Evolutionary conservation across 2,113 vertebrate species (phyloP), one percentile per base, ranked within the genome.

Genomic region (Scomber japonicus): DNA sequence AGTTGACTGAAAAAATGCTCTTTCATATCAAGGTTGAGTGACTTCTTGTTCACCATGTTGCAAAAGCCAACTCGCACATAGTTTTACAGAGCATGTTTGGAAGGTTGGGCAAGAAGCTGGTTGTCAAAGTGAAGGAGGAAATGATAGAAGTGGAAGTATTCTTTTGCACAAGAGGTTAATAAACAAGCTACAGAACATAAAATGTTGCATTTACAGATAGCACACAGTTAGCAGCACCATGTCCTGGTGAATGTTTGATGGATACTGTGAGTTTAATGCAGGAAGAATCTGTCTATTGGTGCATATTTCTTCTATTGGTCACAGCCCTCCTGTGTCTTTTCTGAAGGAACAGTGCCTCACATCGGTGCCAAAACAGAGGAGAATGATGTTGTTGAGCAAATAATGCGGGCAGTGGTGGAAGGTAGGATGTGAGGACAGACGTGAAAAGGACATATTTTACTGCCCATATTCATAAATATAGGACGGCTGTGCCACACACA

Each of bases 1-100:
- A 71, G 31, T 48, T 72, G 60, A 83, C 30, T 35, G 44, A 55
- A 67, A 24, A 75, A 55, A 4, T 49, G 30, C 19, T 50, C 49
- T 78, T 89, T 81, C 8, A 65, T 75, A 56, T 64, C 16, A 51
- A 54, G 16, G 14, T 60, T 66, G 48, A 61, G 27, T 3, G 35
- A 64, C 13, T 30, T 67, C 48, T 77, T 83, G 53, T 73, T 30
- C 24, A 24, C 31, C 3, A 0, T 12, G 27, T 56, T 71, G 24
- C 10, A 35, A 64, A 75, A 75, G 17, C 45, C 5, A 21, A 56
- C 35, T 66, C 65, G 5, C n/a, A 16, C 11, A 5, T 55, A 17
- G 5, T 45, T 44, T 63, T 71, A 27, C 7, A 35, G 14, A 10
- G 21, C 0, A 0, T 10, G 10, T 19, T 63, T 72, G 31, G 5